Base-by-base conservation (phyloP, 2,113 vertebrate species). In the Notiomystis cincta region DNA sequence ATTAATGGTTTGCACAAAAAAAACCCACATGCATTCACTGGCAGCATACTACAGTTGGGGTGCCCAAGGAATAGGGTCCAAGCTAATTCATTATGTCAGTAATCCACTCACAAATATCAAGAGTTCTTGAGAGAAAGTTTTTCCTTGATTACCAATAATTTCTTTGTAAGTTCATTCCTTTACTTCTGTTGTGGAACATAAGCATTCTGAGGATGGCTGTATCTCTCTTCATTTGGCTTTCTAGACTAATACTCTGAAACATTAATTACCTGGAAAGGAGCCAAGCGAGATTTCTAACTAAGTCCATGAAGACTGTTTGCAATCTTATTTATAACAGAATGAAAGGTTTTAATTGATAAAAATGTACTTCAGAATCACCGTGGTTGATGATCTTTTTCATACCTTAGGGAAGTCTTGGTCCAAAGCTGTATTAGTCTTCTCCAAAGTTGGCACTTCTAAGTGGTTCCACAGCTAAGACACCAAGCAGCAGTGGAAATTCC, bases 401-500 rank as follows among this genome's bases (percentile, higher is more conserved):
- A 30, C 35, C 27, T 57, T 61, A 57, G 21, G 40, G 62, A 90
- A 80, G 62, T 37, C 62, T 38, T 58, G 38, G 38, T 58, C 42
- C 82, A 93, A 92, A 93, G 42, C 51, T 33, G 12, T 25, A 33
- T 73, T 31, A 53, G 38, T 37, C 20, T 58, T 85, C 78, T 66
- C 1, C 0, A 51, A 66, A 91, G 69, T 35, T 66, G 61, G 40
- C 69, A 71, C 53, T 45, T 88, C 48, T 78, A n/a, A n/a, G n/a
- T n/a, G n/a, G n/a, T n/a, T n/a, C n/a, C 76, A 54, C 2, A 83
- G 67, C 79, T 78, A 57, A 47, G 82, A 76, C 38, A 90, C 27
- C 47, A 45, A 81, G 51, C 60, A 95, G 67, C 76, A 81, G 47
- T 75, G 56, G 67, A 70, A 95, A 95, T 87, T 89, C 86, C 91